Conservation (phyloP, 2,113 vertebrate genomes). For the Heliornis fulica region DNA sequence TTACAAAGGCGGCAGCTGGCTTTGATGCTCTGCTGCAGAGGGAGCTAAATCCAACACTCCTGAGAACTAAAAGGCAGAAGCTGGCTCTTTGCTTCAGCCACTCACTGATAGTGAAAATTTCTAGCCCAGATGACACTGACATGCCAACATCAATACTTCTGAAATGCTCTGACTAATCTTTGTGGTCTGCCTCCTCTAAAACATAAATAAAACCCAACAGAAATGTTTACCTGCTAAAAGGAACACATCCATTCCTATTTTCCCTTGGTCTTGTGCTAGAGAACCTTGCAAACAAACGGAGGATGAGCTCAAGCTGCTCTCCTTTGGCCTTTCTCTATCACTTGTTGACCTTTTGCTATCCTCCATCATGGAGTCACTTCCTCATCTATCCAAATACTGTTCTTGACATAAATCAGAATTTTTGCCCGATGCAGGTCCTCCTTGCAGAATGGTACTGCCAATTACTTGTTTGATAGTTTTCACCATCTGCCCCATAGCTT, state of each 20-base stretch:
- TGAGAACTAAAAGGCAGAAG: background rate
- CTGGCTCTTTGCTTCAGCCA: background rate
- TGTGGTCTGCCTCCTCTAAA: background rate
- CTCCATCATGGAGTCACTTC: accelerated
- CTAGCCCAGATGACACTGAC: background rate
- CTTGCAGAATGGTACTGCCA: background rate
- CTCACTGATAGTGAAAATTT: background rate
- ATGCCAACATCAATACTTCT: background rate
- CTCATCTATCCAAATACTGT: background rate
- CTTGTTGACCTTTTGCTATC: background rate
- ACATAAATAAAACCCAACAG: background rate
- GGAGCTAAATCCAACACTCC: background rate
- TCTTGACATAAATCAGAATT: background rate
- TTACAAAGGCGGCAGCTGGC: background rate
- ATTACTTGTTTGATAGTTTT: background rate
- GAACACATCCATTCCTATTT: background rate
- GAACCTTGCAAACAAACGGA: background rate
- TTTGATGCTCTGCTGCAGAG: background rate
- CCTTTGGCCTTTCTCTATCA: background rate
- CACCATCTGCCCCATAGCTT: background rate
- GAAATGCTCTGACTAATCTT: background rate
- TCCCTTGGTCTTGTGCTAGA: background rate
- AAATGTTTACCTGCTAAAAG: background rate
- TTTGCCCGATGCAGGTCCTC: background rate
- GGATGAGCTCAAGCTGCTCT: background rate